Evolutionary conservation across 1,140 invertebrate species (phyloP).

Genomic region (Pseudomyrmex concolor): DNA sequence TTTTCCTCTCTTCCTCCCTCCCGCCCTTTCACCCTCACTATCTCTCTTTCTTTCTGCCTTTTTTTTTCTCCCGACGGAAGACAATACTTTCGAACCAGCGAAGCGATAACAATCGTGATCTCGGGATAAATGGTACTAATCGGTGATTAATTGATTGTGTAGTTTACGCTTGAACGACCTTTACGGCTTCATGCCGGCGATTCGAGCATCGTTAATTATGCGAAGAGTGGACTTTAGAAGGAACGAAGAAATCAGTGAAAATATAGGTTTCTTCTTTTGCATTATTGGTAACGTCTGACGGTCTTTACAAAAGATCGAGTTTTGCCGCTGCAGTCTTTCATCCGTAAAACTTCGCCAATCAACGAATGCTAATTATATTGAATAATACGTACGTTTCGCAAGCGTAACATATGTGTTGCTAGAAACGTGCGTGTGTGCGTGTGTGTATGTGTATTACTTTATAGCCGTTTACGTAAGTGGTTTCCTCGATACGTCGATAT

Average conservation of each 20-base stretch:
- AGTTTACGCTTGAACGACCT: conserved; percentile 51
- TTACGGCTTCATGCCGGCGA: conserved; percentile 42
- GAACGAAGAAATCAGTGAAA: conserved; percentile 27
- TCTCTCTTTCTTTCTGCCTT: not conserved
- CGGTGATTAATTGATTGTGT: conserved; percentile 61
- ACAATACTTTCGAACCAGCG: conserved; percentile 59
- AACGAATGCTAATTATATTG: conserved; percentile 11
- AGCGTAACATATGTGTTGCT: not conserved
- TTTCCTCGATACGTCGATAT: conserved; percentile 6
- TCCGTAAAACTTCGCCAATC: not conserved
- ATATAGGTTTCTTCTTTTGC: conserved; percentile 1
- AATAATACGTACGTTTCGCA: not conserved
- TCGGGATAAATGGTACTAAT: conserved; percentile 60
- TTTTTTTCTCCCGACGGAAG: conserved; percentile 38
- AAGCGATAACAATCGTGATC: conserved; percentile 62
- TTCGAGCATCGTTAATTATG: conserved; percentile 57
- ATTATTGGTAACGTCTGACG: not conserved
- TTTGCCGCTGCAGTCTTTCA: not conserved
- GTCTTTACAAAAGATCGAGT: not conserved
- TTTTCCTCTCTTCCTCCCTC: not conserved
- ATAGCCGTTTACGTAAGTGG: conserved; percentile 7
- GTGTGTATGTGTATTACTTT: not conserved
- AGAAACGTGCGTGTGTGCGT: not conserved
- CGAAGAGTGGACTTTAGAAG: conserved; percentile 39
- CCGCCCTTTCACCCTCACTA: not conserved